Base-by-base conservation (phyloP, 2,888 invertebrate genomes). In the Scaptomyza parva region DNA sequence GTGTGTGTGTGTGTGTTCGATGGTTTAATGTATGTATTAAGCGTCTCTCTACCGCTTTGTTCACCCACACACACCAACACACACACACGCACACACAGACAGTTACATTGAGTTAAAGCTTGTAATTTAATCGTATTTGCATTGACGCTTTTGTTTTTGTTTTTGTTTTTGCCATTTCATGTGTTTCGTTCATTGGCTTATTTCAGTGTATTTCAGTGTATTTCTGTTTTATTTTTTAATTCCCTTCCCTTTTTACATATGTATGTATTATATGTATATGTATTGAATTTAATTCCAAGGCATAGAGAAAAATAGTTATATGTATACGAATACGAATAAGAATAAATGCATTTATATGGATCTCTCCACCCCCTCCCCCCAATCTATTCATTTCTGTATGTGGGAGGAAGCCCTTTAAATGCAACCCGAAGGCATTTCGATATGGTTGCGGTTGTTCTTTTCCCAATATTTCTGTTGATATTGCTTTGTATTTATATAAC, bases 101-200 rank as follows among this genome's bases (percentile, higher is more conserved):
- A 17, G 12, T 18, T 44, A 55, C 59, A 70, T 41, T 57, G 59
- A 70, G 68, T 68, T 74, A 78, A 70, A 86, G 84, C 82, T 70
- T 73, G 82, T 86, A 82, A 82, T 83, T 88, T 88, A 83, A 83
- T 83, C 82, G 82, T 86, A 83, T 83, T 83, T 83, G 82, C 64
- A 66, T 72, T 73, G 80, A 67, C 75, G 83, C 83, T 68, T 78
- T 88, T 85, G 67, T 87, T 71, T 70, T 72, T 58, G 83, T 80
- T 68, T 78, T 88, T 85, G 67, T 87, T 71, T 70, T 72, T 58
- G 37, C 51, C 54, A 57, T 50, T 59, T 45, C 40, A 41, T 54
- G 51, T 57, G 50, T n/a, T n/a, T n/a, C n/a, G n/a, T 50, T 58
- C n/a, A 58, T 60, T 84, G 75, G 61, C 57, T 72, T 63, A 72